A percentile compares a stretch with the other conserved stretches of the same genome.
Conservation (phyloP, 2,113 vertebrate species). For the Pollachius pollachius region DNA sequence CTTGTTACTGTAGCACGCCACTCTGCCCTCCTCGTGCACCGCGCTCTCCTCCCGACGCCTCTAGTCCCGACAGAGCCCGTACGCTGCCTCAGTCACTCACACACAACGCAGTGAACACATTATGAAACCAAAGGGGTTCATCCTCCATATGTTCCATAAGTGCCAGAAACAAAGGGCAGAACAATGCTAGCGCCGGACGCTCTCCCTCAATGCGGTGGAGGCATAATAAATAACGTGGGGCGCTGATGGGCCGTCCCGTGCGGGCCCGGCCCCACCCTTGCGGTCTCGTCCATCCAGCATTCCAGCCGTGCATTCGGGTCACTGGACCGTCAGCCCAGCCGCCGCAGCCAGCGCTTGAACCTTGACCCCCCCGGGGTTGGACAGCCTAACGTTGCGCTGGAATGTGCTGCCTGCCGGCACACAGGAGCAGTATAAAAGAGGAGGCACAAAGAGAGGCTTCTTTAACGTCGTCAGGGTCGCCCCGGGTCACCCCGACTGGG, state of each 20-base stretch:
- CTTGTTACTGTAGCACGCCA: conserved; percentile 5
- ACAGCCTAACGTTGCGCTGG: conserved; percentile 48
- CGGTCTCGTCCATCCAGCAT: conserved; percentile 60
- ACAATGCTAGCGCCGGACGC: conserved; percentile 2
- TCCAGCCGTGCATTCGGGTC: conserved; percentile 61
- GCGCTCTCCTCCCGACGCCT: background rate
- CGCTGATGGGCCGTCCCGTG: background rate
- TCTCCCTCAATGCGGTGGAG: conserved; percentile 1
- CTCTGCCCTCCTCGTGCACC: background rate
- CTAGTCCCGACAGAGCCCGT: background rate
- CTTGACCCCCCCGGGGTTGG: conserved; percentile 44
- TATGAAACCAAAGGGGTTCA: background rate
- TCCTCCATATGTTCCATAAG: too few species aligned
- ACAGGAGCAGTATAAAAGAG: conserved; percentile 25
- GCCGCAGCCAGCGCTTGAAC: conserved; percentile 58
- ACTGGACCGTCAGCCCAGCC: conserved; percentile 48
- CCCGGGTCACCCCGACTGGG: conserved; percentile 13
- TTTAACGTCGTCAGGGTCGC: conserved; percentile 19
- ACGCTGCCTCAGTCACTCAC: background rate
- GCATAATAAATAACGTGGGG: conserved; percentile 24
- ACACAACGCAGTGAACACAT: background rate
- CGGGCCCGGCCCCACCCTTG: background rate
- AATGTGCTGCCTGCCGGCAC: conserved; percentile 53
- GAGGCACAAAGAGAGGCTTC: conserved; percentile 44
- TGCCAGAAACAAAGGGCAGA: conserved; percentile 4